Conservation (phyloP, 2,113 vertebrate species). For the Xenopus tropicalis region UCB_Xtro_10.0 CM004450.2:57742501-57743000, state of each 20-base stretch:
- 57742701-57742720: slow-evolving; percentile 39
- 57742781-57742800: slow-evolving; percentile 23
- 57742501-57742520: too few species aligned
- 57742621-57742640: slow-evolving; percentile 36
- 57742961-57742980: slow-evolving; percentile 19
- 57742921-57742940: slow-evolving; percentile 33
- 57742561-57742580: slow-evolving; percentile 34
- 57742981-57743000: slow-evolving; percentile 33
- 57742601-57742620: slow-evolving; percentile 20
- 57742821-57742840: slow-evolving; percentile 40
- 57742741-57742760: slow-evolving; percentile 27
- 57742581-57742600: slow-evolving; percentile 33
- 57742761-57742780: slow-evolving; percentile 33
- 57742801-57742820: slow-evolving; percentile 27
- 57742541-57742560: slow-evolving; percentile 26
- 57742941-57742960: slow-evolving; percentile 18
- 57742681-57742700: slow-evolving; percentile 36
- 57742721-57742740: slow-evolving; percentile 29
- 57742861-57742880: slow-evolving; percentile 36
- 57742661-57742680: slow-evolving; percentile 21
- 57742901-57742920: slow-evolving; percentile 39
- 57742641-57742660: slow-evolving; percentile 34
- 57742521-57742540: not conserved
- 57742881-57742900: slow-evolving; percentile 36
- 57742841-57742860: slow-evolving; percentile 43